Evolutionary conservation across 2,888 invertebrate genomes (phyloP).

Genomic region (Netelia melanura): DNA sequence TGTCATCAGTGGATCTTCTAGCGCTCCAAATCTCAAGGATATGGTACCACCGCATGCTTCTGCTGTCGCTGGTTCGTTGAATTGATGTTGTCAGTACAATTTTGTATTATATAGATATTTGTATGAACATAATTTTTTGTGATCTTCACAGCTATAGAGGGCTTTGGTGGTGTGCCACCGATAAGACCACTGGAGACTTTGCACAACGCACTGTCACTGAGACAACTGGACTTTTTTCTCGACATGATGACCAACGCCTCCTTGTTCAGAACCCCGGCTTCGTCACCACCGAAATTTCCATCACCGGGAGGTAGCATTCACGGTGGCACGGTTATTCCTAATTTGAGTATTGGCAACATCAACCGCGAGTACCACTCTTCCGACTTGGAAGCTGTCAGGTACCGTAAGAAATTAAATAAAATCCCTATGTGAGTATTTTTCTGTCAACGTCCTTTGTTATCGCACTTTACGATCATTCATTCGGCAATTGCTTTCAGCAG

Average conservation of each 20-base stretch:
- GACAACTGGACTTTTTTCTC: constrained; percentile 95
- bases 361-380: constrained; percentile 79
- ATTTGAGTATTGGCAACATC: constrained; percentile 76
- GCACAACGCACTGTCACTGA: constrained; percentile 97
- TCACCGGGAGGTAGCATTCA: constrained; percentile 84
- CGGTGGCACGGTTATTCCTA: constrained; percentile 76
- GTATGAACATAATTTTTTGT: not conserved
- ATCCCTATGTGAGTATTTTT: constrained; percentile 73
- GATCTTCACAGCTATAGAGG: constrained; percentile 88
- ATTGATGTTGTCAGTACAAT: not conserved
- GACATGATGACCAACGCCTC: constrained; percentile 93
- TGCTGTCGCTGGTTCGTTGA: constrained; percentile 89
- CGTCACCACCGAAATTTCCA: constrained; percentile 89
- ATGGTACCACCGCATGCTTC: constrained; percentile 92
- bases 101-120: constrained; percentile 37
- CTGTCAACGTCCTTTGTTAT: constrained; percentile 36
- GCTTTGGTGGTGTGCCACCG: constrained; percentile 96
- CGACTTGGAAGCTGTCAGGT: constrained; percentile 82
- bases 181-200: constrained; percentile 98
- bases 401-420: constrained; percentile 75
- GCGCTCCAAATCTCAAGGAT: constrained; percentile 95
- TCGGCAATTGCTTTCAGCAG: not conserved
- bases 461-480: constrained; percentile 2
- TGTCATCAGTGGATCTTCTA: constrained; percentile 97
- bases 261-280: constrained; percentile 90